Conservation (phyloP, 2,113 vertebrate genomes). For the Aegotheles bennettii region DNA sequence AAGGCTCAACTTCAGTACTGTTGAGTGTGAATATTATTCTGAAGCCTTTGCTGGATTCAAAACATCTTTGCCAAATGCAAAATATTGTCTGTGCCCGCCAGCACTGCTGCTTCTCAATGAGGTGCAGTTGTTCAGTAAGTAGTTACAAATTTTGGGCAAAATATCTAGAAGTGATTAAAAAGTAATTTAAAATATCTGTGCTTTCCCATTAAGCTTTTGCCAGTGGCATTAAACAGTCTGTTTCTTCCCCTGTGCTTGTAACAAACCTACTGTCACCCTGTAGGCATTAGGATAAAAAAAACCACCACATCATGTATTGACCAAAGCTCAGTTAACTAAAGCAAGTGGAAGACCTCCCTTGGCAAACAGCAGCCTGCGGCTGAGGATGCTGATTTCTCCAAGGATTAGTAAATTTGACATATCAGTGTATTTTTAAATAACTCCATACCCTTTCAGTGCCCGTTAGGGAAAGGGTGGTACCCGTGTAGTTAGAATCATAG, state of each 20-base stretch:
- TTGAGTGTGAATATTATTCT: background rate
- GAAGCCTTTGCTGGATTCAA: background rate
- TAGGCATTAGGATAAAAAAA: background rate
- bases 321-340: background rate
- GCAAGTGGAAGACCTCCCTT: background rate
- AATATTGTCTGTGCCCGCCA: background rate
- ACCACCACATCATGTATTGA: background rate
- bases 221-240: background rate
- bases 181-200: slow-evolving; percentile 12
- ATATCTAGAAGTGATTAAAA: slow-evolving; percentile 19
- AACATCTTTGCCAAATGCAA: background rate
- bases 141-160: background rate
- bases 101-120: background rate
- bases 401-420: background rate
- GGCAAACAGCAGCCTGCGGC: background rate
- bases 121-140: background rate
- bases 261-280: background rate
- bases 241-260: background rate
- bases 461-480: background rate
- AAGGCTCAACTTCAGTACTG: background rate
- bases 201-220: slow-evolving; percentile 7
- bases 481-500: too few relatives aligned
- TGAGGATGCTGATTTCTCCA: background rate
- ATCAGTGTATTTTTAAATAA: background rate
- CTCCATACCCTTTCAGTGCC: background rate